These are phyloP conservation scores for Hirtodrosophila cameraria DNA, from an alignment of 2,888 invertebrate genomes.

Conservation along the genomic window DNA sequence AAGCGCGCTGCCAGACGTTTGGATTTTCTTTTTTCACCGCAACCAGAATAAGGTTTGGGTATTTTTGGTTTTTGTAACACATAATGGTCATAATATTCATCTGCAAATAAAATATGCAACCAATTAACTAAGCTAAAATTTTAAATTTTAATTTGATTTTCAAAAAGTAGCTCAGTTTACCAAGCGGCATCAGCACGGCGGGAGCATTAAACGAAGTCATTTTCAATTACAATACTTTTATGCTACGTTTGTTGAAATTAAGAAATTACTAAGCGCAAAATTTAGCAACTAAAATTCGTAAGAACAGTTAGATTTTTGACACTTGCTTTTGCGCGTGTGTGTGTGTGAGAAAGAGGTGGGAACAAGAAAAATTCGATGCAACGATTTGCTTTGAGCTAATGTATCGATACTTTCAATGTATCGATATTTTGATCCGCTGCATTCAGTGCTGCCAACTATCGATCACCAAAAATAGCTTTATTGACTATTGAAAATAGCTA, in stretches of 20 bases:
- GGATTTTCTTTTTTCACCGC: background rate
- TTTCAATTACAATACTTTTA: no score
- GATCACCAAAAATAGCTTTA: no score
- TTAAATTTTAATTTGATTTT: background rate
- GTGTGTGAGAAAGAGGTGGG: background rate
- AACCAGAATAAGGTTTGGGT: slow-evolving; percentile 21
- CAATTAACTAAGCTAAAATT: background rate
- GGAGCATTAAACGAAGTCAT: slow-evolving; percentile 20
- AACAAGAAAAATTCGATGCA: no score
- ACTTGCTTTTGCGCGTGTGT: background rate
- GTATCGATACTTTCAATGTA: no score
- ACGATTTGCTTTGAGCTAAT: no score
- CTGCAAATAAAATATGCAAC: slow-evolving; percentile 18
- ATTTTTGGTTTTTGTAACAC: slow-evolving; percentile 46
- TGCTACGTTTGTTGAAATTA: no score
- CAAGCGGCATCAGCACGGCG: slow-evolving; percentile 17
- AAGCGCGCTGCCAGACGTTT: slow-evolving; percentile 47
- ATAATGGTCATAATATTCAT: slow-evolving; percentile 41
- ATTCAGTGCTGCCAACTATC: no score
- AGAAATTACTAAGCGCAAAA: background rate
- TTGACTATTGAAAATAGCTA: no score
- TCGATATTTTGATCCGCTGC: no score
- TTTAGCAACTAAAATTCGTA: background rate
- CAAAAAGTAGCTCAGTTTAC: slow-evolving; percentile 14
- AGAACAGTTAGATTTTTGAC: slow-evolving; percentile 45